phyloP scores from a whole-genome alignment of 2,113 vertebrate species.

The Garra rufa region DNA sequence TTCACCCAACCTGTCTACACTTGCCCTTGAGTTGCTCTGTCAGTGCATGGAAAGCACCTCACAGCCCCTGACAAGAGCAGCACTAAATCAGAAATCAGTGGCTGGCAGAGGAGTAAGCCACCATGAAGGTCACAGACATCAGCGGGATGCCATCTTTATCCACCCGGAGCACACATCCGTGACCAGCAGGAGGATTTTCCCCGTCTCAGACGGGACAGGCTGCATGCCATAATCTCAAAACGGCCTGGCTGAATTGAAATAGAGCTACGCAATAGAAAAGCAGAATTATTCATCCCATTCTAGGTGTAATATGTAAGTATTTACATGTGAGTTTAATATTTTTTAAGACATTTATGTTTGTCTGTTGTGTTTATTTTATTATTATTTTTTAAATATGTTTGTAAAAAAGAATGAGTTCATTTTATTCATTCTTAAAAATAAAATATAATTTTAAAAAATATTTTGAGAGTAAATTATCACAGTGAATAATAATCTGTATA shows the following conservation, averaged over 20 bases:
- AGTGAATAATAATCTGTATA: not conserved
- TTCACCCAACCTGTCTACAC: constrained; percentile 58
- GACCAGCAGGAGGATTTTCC: constrained; percentile 56
- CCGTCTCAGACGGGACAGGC: constrained; percentile 47
- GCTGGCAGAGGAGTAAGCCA: constrained; percentile 97
- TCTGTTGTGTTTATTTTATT: not conserved
- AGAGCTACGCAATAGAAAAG: constrained; percentile 47
- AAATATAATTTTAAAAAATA: not conserved
- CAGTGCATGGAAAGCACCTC: constrained; percentile 99
- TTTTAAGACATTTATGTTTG: not conserved
- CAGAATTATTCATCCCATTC: not conserved
- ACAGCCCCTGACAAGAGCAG: constrained; percentile 99
- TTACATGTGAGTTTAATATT: not conserved
- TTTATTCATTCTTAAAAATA: not conserved
- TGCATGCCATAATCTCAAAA: constrained; percentile 53
- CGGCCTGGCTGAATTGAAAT: constrained; percentile 42
- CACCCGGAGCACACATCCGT: constrained; percentile 83
- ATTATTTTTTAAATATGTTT: not conserved
- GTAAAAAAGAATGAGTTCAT: not conserved
- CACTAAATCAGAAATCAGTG: constrained; percentile 99
- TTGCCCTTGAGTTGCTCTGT: constrained; percentile 99
- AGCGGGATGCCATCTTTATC: constrained; percentile 98
- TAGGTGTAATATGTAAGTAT: not conserved
- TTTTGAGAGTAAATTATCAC: not conserved
- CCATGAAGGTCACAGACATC: constrained; percentile 99